phyloP scores from a whole-genome alignment of 2,797 vertebrate species.

The Danio kyathit region DNA sequence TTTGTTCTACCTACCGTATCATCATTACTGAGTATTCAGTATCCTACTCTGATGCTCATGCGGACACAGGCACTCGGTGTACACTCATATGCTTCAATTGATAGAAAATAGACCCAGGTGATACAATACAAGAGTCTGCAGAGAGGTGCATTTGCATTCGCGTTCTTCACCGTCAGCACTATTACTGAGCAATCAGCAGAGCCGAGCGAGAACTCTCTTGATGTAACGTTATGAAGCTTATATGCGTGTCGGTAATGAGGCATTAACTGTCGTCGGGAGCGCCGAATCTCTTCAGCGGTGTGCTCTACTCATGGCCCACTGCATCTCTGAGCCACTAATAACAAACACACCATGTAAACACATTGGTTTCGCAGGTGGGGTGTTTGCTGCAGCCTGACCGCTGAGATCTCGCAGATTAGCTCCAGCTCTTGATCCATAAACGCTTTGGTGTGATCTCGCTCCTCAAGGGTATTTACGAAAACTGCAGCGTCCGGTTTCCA shows the following conservation, averaged over 20 bases:
- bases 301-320: slow-evolving; percentile 21
- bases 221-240: slow-evolving; percentile 29
- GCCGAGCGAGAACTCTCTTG: slow-evolving; percentile 16
- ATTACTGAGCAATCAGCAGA: slow-evolving; percentile 36
- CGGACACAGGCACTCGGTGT: background rate
- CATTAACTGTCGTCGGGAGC: slow-evolving; percentile 40
- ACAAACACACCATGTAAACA: slow-evolving; percentile 30
- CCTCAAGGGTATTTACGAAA: slow-evolving; percentile 35
- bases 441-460: slow-evolving; percentile 20
- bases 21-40: background rate
- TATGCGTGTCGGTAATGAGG: slow-evolving; percentile 32
- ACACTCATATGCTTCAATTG: slow-evolving; percentile 13
- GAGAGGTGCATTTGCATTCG: background rate
- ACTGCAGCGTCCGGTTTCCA: slow-evolving; percentile 37
- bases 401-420: slow-evolving; percentile 23
- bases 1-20: background rate
- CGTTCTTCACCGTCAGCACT: slow-evolving; percentile 36
- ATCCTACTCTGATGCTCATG: background rate
- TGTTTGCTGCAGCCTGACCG: slow-evolving; percentile 10
- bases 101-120: slow-evolving; percentile 32
- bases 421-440: slow-evolving; percentile 24
- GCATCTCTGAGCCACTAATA: slow-evolving; percentile 27
- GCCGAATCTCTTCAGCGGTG: slow-evolving; percentile 35
- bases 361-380: slow-evolving; percentile 25
- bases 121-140: slow-evolving; percentile 18